These are phyloP conservation scores for Chrysomela aeneicollis DNA, from an alignment of 2,888 invertebrate species.

Conservation along the genomic window DNA sequence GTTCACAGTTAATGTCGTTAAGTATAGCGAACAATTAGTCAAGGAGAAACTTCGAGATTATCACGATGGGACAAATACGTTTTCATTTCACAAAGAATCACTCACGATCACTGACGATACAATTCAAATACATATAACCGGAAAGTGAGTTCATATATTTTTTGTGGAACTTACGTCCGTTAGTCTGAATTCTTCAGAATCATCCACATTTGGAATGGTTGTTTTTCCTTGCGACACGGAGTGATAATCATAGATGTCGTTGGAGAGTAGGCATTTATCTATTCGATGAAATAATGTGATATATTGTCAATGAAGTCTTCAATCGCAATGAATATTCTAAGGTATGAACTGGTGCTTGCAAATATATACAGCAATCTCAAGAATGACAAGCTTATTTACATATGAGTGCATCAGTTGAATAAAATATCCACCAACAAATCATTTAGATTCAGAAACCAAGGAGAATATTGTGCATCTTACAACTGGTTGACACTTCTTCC, in stretches of 20 bases:
- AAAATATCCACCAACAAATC: not conserved
- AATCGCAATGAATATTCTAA: too few species aligned
- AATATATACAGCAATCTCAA: conserved; percentile 1
- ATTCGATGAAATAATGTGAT: conserved; percentile 53
- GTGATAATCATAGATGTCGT: conserved; percentile 92
- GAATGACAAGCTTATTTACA: conserved; percentile 9
- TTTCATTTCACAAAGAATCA: too few species aligned
- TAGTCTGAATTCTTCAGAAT: conserved; percentile 88
- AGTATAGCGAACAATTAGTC: not conserved
- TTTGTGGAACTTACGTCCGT: conserved; percentile 82
- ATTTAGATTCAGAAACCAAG: not conserved
- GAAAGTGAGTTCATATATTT: too few species aligned
- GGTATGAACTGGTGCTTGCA: too few species aligned
- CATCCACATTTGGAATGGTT: conserved; percentile 94
- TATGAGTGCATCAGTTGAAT: not conserved
- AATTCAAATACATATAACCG: not conserved
- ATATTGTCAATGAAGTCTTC: too few species aligned
- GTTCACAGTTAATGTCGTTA: not conserved
- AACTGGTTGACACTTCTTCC: too few species aligned
- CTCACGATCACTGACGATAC: conserved; percentile 2
- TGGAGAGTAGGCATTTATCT: conserved; percentile 82
- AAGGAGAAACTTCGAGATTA: not conserved
- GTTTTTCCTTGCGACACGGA: conserved; percentile 97
- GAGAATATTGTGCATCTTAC: not conserved
- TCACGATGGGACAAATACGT: too few species aligned